Evolutionary conservation across 1,140 invertebrate genomes (phyloP), one percentile per base, ranked within the genome.

Genomic region (Tetramorium parvispinum): DNA sequence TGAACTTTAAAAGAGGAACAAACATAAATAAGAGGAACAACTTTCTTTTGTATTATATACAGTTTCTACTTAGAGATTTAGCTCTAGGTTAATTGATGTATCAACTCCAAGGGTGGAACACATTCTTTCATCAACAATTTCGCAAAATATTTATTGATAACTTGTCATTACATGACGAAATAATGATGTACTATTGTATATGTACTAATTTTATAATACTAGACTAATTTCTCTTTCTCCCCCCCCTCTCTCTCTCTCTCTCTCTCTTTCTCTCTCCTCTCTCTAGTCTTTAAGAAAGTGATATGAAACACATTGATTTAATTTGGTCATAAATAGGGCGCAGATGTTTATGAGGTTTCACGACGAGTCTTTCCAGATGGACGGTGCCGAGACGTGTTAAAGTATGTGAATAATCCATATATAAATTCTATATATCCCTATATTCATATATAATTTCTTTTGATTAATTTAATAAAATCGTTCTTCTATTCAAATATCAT

Each of bases 101-200:
- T 91, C 91, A 94, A 94, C 92, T 94, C 93, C 93, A 94, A 94
- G 91, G 92, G 92, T 94, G 93, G 93, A 94, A 94, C 79, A 88
- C 81, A 77, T 88, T 32, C 89, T 89, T 89, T 87, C 77, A 89
- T 81, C 82, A 86, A 91, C 61, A 88, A 85, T 83, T 82, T 83
- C 13, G 13, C 13, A 73, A 73, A 32, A 81, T 81, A 37, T 82
- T 82, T 82, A 73, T 73, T 73, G 55, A 73, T 59, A 83, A 71
- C 11, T 61, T 59, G 51, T 49, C 53, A 75, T 63, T 73, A 83
- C 68, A 73, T 75, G 53, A 75, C 49, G 27, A 83, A 70, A 81
- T 79, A 71, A 73, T 83, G 40, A n/a, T 83, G 21, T 57, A 32
- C 32, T 32, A 32, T 32, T 32, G 32, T 32, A 73, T 83, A 24